Conservation (phyloP, 2,113 vertebrate genomes). For the Sorex araneus region DNA sequence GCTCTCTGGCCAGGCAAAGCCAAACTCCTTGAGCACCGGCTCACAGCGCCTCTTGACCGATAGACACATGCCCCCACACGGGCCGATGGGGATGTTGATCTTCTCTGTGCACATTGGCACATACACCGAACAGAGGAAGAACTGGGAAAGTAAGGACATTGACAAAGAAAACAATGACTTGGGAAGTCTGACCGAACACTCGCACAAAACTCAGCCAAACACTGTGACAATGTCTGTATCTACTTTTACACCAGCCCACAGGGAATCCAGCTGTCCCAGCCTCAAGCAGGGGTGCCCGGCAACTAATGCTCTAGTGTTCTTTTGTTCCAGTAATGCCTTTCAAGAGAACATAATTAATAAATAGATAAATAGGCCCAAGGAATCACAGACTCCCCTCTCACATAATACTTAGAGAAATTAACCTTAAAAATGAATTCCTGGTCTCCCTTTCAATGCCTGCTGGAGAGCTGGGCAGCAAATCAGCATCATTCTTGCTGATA, state of each 20-base stretch:
- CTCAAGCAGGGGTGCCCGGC: not conserved
- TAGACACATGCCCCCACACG: conserved; percentile 98
- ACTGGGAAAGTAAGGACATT: conserved; percentile 89
- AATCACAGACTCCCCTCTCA: conserved; percentile 60
- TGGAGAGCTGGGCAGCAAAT: conserved; percentile 6
- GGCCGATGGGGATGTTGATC: conserved; percentile 98
- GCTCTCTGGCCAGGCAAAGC: conserved; percentile 97
- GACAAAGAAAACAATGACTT: conserved; percentile 79
- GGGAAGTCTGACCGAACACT: conserved; percentile 50
- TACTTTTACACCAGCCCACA: conserved; percentile 48
- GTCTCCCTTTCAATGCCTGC: conserved; percentile 15
- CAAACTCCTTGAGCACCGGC: conserved; percentile 97
- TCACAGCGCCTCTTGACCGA: conserved; percentile 97
- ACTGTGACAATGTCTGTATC: conserved; percentile 39
- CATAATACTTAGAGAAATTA: conserved; percentile 63
- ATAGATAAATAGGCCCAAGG: not conserved
- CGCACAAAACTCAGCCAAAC: conserved; percentile 8
- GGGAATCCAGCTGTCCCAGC: conserved; percentile 33
- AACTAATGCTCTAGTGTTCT: conserved; percentile 41
- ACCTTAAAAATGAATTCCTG: conserved; percentile 38
- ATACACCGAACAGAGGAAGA: conserved; percentile 98
- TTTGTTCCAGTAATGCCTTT: conserved; percentile 31
- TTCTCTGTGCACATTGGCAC: conserved; percentile 99
- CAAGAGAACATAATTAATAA: conserved; percentile 25
- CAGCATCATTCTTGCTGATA: not conserved